These are phyloP conservation scores for Stegostoma tigrinum DNA, from an alignment of 2,113 vertebrate species.

Conservation along the genomic window DNA sequence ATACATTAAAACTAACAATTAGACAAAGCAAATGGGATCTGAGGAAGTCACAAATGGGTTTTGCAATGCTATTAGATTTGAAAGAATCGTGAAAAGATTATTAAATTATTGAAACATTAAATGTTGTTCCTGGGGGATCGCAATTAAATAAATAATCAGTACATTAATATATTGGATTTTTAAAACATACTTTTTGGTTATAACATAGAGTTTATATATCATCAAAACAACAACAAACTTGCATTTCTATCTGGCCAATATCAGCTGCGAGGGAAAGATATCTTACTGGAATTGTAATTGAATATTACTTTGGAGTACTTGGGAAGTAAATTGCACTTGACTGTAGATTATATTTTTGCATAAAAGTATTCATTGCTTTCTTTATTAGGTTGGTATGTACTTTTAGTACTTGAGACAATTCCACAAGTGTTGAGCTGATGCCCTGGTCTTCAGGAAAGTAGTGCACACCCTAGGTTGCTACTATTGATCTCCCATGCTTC, in stretches of 20 bases:
- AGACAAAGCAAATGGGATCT: slow-evolving; percentile 78
- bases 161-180: neutral
- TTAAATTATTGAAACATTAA: slow-evolving; percentile 37
- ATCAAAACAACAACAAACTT: neutral
- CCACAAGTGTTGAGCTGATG: neutral
- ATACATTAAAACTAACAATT: slow-evolving; percentile 76
- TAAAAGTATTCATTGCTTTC: neutral
- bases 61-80: slow-evolving; percentile 44
- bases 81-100: slow-evolving; percentile 16
- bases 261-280: neutral
- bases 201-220: neutral
- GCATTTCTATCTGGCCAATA: neutral
- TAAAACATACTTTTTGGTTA: slow-evolving; percentile 13
- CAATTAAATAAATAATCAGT: slow-evolving; percentile 22
- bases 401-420: neutral
- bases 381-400: neutral
- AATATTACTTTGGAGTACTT: slow-evolving; percentile 12
- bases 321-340: neutral
- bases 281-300: slow-evolving; percentile 2
- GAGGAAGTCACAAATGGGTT: slow-evolving; percentile 65
- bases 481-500: neutral
- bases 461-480: neutral
- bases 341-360: neutral
- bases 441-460: neutral
- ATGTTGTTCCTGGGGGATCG: neutral